Conservation (phyloP, 1,140 invertebrate genomes). For the Panagrolaimus sp. region DNA sequence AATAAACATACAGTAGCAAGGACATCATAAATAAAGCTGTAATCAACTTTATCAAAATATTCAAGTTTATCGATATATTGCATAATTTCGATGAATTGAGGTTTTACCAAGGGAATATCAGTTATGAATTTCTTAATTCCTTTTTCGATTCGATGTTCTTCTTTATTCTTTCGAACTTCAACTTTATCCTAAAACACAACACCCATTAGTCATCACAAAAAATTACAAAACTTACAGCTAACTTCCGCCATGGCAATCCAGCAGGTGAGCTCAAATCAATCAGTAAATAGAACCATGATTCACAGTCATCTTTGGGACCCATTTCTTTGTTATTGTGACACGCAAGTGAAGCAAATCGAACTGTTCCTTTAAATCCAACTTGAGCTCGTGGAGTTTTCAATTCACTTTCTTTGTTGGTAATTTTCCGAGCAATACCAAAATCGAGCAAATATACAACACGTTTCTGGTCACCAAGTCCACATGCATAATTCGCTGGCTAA, state of each 20-base stretch:
- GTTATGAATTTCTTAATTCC: conserved; percentile 25
- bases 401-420: conserved; percentile 35
- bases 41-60: conserved; percentile 24
- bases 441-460: conserved; percentile 38
- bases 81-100: conserved; percentile 23
- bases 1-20: neutral
- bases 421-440: conserved; percentile 42
- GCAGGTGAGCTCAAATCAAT: conserved; percentile 27
- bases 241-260: conserved; percentile 35
- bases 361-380: conserved; percentile 41
- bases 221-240: too few relatives aligned
- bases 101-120: conserved; percentile 10
- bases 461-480: conserved; percentile 31
- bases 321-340: conserved; percentile 38
- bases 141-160: conserved; percentile 20
- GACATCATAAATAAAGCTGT: conserved; percentile 29
- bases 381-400: conserved; percentile 36
- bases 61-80: conserved; percentile 30
- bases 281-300: conserved; percentile 43
- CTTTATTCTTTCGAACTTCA: conserved; percentile 30
- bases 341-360: conserved; percentile 40
- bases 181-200: conserved; percentile 25
- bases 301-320: conserved; percentile 42
- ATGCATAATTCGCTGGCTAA: conserved; percentile 44
- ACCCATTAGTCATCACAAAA: conserved; percentile 38